These are phyloP conservation scores for Drosophila phalerata DNA, from an alignment of 2,888 invertebrate species.

Conservation along the genomic window DNA sequence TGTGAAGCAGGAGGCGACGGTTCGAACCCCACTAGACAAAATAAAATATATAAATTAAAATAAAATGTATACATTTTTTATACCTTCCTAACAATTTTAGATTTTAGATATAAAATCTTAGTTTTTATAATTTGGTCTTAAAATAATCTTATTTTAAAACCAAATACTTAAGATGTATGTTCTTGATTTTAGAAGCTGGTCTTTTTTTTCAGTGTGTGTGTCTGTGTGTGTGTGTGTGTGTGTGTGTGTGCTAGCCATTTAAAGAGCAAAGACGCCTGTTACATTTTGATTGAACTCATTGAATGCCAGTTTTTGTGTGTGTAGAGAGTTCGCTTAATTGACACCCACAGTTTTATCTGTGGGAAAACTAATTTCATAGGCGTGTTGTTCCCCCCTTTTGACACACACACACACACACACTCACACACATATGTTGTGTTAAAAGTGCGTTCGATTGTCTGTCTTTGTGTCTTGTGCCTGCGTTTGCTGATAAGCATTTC, in stretches of 20 bases:
- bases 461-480: constrained; percentile 38
- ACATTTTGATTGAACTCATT: constrained; percentile 75
- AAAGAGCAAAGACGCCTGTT: constrained; percentile 63
- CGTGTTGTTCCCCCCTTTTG: constrained; percentile 45
- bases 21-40: no score
- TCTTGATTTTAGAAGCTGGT: no score
- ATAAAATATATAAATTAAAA: no score
- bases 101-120: no score
- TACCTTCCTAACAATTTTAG: no score
- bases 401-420: constrained; percentile 21
- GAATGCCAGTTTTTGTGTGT: constrained; percentile 43
- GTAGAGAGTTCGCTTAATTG: constrained; percentile 63
- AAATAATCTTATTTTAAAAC: no score
- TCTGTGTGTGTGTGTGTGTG: constrained; percentile 11
- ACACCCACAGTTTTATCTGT: constrained; percentile 76
- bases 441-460: constrained; percentile 42
- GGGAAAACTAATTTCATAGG: constrained; percentile 75
- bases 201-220: no score
- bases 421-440: constrained; percentile 38
- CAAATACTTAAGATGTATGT: no score
- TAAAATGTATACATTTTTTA: no score
- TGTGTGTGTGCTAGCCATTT: constrained; percentile 49
- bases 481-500: constrained; percentile 82
- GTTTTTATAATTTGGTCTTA: no score
- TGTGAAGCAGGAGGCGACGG: no score